These are phyloP conservation scores for Diabrotica balteata DNA, from an alignment of 2,888 invertebrate genomes.

Conservation along the genomic window DNA sequence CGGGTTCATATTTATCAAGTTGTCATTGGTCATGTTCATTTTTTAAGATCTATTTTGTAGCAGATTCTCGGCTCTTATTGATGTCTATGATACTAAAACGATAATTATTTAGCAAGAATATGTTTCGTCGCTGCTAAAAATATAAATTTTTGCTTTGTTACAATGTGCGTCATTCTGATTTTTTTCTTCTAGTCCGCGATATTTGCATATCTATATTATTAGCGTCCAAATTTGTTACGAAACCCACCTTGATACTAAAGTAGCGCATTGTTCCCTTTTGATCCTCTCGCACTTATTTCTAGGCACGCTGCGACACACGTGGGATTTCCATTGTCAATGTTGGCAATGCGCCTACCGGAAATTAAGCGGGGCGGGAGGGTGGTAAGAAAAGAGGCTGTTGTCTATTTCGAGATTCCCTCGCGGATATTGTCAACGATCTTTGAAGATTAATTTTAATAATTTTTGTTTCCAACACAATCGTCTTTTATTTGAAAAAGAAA, in stretches of 20 bases:
- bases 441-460: constrained; percentile 54
- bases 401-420: constrained; percentile 51
- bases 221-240: background rate
- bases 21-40: too few species aligned
- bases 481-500: too few species aligned
- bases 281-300: constrained; percentile 48
- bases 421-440: constrained; percentile 56
- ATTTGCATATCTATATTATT: background rate
- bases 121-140: too few species aligned
- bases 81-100: too few species aligned
- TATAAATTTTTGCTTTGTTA: too few species aligned
- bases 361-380: constrained; percentile 44
- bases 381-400: constrained; percentile 38
- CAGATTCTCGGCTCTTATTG: too few species aligned
- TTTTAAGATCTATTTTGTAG: too few species aligned
- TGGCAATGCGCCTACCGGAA: constrained; percentile 59
- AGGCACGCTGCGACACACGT: constrained; percentile 43
- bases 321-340: constrained; percentile 60
- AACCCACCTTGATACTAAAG: constrained; percentile 18
- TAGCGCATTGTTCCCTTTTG: constrained; percentile 47
- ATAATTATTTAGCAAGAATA: too few species aligned
- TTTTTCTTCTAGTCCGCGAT: too few species aligned
- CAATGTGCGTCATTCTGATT: too few species aligned
- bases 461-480: background rate
- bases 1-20: too few species aligned